phyloP scores from a whole-genome alignment of 2,113 vertebrate species.

The Clarias batrachus region DNA sequence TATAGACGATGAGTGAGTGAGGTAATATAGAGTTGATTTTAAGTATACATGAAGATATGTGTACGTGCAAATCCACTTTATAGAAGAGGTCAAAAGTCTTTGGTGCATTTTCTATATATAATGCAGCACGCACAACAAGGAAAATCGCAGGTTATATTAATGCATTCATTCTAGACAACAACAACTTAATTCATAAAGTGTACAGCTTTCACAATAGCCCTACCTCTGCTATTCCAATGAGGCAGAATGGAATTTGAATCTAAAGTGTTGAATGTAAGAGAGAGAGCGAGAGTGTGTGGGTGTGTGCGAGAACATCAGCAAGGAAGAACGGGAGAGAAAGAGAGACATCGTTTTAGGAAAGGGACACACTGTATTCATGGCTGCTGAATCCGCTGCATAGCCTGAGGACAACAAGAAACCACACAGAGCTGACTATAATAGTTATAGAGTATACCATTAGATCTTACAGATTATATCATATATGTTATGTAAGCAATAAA shows the following conservation, averaged over 20 bases:
- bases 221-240: neutral
- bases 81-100: no score
- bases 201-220: neutral
- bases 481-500: neutral
- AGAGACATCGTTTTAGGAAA: slow-evolving; percentile 41
- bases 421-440: neutral
- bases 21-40: no score
- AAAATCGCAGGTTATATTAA: neutral
- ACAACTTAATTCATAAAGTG: no score
- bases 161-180: neutral
- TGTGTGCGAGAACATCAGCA: neutral
- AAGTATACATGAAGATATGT: no score
- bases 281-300: slow-evolving; percentile 32
- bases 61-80: no score
- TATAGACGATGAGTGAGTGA: no score
- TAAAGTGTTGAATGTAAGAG: neutral
- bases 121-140: neutral
- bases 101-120: neutral
- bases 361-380: neutral
- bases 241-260: neutral
- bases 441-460: neutral
- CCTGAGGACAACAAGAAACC: neutral
- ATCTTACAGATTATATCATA: neutral
- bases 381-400: neutral
- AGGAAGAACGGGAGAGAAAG: neutral